phyloP scores from a whole-genome alignment of 1,140 invertebrate species.

The Melanaphis sacchari region DNA sequence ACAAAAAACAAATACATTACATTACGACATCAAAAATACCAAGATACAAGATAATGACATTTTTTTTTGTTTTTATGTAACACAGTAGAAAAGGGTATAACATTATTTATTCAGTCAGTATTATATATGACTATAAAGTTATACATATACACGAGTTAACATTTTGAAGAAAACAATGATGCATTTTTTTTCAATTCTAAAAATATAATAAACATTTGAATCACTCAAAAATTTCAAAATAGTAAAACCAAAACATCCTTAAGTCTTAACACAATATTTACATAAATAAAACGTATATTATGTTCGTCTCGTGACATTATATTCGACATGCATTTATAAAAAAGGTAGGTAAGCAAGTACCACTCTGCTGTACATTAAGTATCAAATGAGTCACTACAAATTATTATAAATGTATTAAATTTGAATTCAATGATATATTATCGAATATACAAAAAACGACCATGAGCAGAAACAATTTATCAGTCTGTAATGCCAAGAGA shows the following conservation, averaged over 20 bases:
- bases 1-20: background rate
- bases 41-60: background rate
- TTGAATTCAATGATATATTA: no score
- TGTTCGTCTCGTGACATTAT: background rate
- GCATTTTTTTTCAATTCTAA: background rate
- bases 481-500: no score
- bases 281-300: background rate
- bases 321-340: background rate
- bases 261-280: background rate
- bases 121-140: background rate
- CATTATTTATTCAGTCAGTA: background rate
- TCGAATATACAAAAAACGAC: no score
- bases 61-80: constrained; percentile 4
- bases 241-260: background rate
- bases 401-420: no score
- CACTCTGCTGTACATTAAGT: no score
- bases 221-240: background rate
- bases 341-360: no score
- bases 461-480: no score
- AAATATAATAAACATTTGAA: background rate
- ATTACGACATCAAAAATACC: background rate
- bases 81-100: background rate
- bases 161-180: background rate
- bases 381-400: no score
- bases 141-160: background rate